Base-by-base conservation (phyloP, 30 jellyfish, hydroid and myxozoan species). In the Turritopsis rubra region DNA sequence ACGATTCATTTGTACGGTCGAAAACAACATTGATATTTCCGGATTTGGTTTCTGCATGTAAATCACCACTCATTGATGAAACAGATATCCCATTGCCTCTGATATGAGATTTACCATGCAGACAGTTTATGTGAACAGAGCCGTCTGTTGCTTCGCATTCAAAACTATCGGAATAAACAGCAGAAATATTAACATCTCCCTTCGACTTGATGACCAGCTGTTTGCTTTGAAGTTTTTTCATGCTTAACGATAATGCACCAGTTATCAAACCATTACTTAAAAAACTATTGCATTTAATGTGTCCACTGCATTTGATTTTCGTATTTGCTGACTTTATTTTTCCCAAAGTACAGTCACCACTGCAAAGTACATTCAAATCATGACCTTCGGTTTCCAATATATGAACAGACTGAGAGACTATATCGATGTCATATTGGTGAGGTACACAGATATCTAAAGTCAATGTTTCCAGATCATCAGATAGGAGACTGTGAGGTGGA, bases 241-340 rank as follows among this genome's bases (percentile, higher is more conserved):
- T 68, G 30, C 30, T 68, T 68, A 68, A n/a, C 9, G 28, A 23
- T 19, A 23, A 1, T 9, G 16, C 77, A 68, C 31, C 77, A n/a
- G 22, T n/a, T n/a, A 68, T 68, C 16, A 68, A 68, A 68, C 65
- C 88, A 25, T 82, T 66, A 66, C 88, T 41, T 30, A 24, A n/a
- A 29, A 82, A 54, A 23, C 52, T 24, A 65, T 82, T 66, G 60
- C 88, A 82, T 1, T 23, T 21, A 16, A 82, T 65, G 29, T 71
- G 52, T 65, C 88, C 88, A 71, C 0, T 27, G 16, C 29, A 29
- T 41, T 31, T 54, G 31, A 82, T 66, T 65, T 24, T 3, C 29
- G 74, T 29, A 71, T 30, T 82, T 66, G 71, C 31, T 21, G 88
- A 82, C 3, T 82, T 82, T 5, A 82, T 71, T 71, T 82, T 82